Conservation (phyloP, 2,888 invertebrate genomes). For the Noctuana brunneofusca region DNA sequence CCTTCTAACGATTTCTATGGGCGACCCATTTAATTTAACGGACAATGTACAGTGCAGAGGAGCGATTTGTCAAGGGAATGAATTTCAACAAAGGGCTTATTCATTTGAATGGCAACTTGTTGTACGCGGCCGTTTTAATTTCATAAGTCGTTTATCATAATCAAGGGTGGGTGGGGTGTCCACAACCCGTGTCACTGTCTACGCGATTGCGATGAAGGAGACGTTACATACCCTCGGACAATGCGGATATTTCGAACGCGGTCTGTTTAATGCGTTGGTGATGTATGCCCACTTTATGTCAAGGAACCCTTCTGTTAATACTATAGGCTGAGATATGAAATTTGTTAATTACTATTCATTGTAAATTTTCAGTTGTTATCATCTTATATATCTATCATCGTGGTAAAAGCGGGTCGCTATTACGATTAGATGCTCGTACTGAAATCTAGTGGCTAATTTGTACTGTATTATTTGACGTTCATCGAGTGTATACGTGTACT, state of each 20-base stretch:
- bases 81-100: slow-evolving; percentile 78
- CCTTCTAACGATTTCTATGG: slow-evolving; percentile 72
- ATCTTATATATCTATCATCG: too few relatives aligned
- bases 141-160: slow-evolving; percentile 83
- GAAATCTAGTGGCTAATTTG: too few relatives aligned
- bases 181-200: slow-evolving; percentile 80
- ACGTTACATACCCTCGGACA: slow-evolving; percentile 75
- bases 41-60: slow-evolving; percentile 74
- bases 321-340: background rate
- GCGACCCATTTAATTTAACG: slow-evolving; percentile 74
- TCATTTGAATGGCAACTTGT: slow-evolving; percentile 81
- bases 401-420: too few relatives aligned
- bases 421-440: too few relatives aligned
- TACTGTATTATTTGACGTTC: too few relatives aligned
- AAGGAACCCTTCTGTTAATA: slow-evolving; percentile 5
- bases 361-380: too few relatives aligned
- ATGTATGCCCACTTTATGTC: slow-evolving; percentile 27
- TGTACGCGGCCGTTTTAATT: slow-evolving; percentile 81
- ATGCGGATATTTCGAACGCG: slow-evolving; percentile 53
- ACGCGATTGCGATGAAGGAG: slow-evolving; percentile 56
- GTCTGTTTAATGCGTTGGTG: slow-evolving; percentile 26
- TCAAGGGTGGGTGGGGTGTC: slow-evolving; percentile 60
- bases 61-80: slow-evolving; percentile 81
- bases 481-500: too few relatives aligned
- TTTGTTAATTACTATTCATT: background rate